phyloP scores from a whole-genome alignment of 2,888 invertebrate species.

The Tolmerus cingulatus region DNA sequence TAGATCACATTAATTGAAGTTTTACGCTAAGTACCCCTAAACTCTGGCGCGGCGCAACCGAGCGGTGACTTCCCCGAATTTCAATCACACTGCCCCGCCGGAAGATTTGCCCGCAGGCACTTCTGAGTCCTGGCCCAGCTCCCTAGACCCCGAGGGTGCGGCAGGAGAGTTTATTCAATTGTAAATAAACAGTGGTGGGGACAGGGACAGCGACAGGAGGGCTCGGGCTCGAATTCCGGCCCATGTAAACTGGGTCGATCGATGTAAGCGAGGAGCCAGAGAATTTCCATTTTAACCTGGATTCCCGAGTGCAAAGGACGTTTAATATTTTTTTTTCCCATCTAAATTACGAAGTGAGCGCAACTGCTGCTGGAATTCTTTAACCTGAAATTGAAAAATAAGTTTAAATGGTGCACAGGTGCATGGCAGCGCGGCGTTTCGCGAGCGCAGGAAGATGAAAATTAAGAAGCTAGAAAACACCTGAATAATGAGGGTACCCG shows the following conservation, averaged over 20 bases:
- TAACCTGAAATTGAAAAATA: conserved; percentile 30
- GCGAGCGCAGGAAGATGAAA: not conserved
- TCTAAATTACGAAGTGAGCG: conserved; percentile 12
- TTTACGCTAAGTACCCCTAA: conserved; percentile 24
- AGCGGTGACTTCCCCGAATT: not conserved
- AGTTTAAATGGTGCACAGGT: conserved; percentile 26
- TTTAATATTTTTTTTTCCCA: not conserved
- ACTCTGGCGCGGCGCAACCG: not conserved
- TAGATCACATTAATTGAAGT: conserved; percentile 32
- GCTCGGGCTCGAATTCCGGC: not conserved
- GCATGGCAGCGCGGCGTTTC: not conserved
- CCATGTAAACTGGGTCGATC: conserved; percentile 37
- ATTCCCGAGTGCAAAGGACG: not conserved
- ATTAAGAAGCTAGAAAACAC: not conserved
- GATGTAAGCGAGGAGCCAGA: conserved; percentile 10
- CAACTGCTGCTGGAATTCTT: not conserved
- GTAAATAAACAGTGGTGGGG: not conserved
- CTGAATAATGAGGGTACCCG: conserved; percentile 10
- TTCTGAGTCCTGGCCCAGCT: not conserved
- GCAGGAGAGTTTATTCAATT: not conserved
- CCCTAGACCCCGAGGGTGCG: not conserved
- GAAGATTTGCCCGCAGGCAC: not conserved
- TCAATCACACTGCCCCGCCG: conserved; percentile 9
- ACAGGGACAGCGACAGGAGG: not conserved
- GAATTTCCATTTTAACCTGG: conserved; percentile 19